Base-by-base conservation (phyloP, 2,888 invertebrate genomes). In the Lingula anatina region DNA sequence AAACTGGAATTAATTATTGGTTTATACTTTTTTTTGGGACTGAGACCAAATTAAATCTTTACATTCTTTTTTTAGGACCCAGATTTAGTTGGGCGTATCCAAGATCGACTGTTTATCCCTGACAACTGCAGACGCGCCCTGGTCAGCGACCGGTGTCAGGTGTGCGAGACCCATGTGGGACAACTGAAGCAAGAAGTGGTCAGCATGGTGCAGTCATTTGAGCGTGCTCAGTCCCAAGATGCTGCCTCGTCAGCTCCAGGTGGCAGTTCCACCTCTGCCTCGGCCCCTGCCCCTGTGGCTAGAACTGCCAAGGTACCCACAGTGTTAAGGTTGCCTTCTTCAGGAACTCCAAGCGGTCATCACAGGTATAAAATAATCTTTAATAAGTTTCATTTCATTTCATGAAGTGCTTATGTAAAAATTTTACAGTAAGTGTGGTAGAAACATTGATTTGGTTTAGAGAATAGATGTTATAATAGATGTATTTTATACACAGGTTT, bases 121-220 rank as follows among this genome's bases (percentile, higher is more conserved):
- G 63, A 61, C 31, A 57, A 55, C 46, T 60, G 60, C 43, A 60
- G 59, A 27, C 55, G 57, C 25, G 61, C 62, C 50, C 54, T 52
- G n/a, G 45, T 45, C 27, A 31, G 46, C 39, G 66, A 62, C 25
- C 61, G 56, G n/a, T 72, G 72, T 60, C 62, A 62, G 25, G 64
- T 66, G 7, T 72, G 72, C 55, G 64, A 67, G 51, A 69, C 70
- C 0, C 62, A 60, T 35, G 50, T 67, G 25, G 51, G 48, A 2
- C 65, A 64, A 40, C 60, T 72, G 40, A 66, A 66, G 42, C 62
- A 64, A 45, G 70, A 72, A 54, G 70, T 70, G 4, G 55, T 68
- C 25, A 60, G 61, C 25, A 69, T 68, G 67, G 66, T 72, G 21
- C 64, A 66, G 53, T 65, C 65, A 46, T 64, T 70, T 45, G 68